These are phyloP conservation scores for Temnothorax longispinosus DNA, from an alignment of 1,140 invertebrate genomes.

Conservation along the genomic window DNA sequence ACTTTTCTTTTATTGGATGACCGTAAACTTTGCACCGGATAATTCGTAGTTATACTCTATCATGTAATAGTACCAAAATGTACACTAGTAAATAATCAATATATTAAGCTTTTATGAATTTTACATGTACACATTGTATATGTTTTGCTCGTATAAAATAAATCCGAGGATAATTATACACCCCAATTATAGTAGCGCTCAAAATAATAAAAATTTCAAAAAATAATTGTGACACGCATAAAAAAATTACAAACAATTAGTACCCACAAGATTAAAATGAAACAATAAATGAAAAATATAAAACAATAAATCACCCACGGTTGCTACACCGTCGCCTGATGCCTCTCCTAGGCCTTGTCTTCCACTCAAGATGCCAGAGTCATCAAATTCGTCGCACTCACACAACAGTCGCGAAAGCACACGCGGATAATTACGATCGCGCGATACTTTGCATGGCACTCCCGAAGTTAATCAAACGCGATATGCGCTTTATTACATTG, in stretches of 20 bases:
- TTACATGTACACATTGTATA: background rate
- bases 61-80: background rate
- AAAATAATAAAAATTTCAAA: conserved; percentile 2
- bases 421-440: conserved; percentile 6
- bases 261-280: background rate
- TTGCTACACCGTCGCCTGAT: no score
- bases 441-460: background rate
- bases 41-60: background rate
- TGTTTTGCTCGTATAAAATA: background rate
- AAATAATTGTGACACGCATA: no score
- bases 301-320: background rate
- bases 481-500: background rate
- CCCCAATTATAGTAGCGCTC: background rate
- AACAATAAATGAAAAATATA: background rate
- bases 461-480: conserved; percentile 17
- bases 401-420: background rate
- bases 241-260: background rate
- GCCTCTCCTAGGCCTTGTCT: background rate
- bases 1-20: background rate
- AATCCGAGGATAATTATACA: background rate
- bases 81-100: background rate
- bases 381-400: conserved; percentile 18
- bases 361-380: background rate
- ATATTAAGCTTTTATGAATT: background rate
- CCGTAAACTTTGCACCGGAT: background rate